phyloP scores from a whole-genome alignment of 1,140 invertebrate species.

The Paracyclopina nana region DNA sequence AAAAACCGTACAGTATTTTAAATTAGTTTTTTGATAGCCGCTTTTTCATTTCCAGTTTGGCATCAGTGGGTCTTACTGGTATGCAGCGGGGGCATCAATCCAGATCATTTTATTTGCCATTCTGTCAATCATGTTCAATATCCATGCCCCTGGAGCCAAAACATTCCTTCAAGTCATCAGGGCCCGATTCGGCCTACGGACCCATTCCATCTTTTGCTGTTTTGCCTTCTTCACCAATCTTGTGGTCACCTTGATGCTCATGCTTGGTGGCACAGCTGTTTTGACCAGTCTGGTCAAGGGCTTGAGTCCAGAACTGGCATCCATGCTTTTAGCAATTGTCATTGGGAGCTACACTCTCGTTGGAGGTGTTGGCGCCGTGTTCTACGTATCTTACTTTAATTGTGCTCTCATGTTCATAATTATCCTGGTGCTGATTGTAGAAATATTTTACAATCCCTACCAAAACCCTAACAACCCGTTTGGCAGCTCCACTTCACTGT shows the following conservation, averaged over 20 bases:
- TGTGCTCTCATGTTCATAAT: constrained; percentile 26
- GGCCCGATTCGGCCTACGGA: constrained; percentile 25
- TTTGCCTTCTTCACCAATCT: constrained; percentile 28
- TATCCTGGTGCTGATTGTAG: constrained; percentile 24
- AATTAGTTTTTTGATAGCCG: too few species aligned
- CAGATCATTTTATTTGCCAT: constrained; percentile 29
- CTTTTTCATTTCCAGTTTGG: constrained; percentile 28
- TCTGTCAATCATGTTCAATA: constrained; percentile 26
- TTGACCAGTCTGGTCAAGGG: constrained; percentile 19
- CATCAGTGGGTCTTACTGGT: constrained; percentile 29
- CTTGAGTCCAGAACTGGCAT: constrained; percentile 25
- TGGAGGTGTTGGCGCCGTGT: constrained; percentile 27
- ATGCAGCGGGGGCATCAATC: constrained; percentile 27
- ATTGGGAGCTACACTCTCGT: constrained; percentile 27
- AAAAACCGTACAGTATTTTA: too few species aligned
- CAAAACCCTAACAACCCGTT: constrained; percentile 17
- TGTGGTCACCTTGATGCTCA: constrained; percentile 27
- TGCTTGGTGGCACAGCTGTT: constrained; percentile 25
- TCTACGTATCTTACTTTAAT: constrained; percentile 29
- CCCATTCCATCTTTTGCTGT: constrained; percentile 25
- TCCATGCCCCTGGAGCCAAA: constrained; percentile 27
- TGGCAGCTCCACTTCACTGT: constrained; percentile 17
- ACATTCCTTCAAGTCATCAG: constrained; percentile 28
- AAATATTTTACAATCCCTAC: constrained; percentile 23
- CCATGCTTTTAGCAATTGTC: constrained; percentile 23